Percentiles rank a stretch among this genome's conserved stretches.
Conservation (phyloP, 2,113 vertebrate species). For the Ictidomys tridecemlineatus region DNA sequence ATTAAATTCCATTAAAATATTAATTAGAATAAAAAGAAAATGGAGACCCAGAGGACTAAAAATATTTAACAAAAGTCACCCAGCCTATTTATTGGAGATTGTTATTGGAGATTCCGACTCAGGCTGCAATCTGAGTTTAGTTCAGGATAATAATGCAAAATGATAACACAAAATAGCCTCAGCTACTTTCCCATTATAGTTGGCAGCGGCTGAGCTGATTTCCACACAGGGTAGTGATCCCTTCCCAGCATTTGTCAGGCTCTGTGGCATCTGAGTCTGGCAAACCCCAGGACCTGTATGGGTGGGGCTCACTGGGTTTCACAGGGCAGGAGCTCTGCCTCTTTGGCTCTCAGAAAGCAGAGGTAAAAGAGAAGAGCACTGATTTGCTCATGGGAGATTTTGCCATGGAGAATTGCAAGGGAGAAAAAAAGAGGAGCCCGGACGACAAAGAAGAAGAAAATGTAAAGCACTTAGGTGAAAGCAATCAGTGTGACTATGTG, state of each 20-base stretch:
- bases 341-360: neutral
- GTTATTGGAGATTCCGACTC: neutral
- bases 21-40: conserved; percentile 36
- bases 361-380: neutral
- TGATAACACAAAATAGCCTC: neutral
- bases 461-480: neutral
- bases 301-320: neutral
- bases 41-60: neutral
- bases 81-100: neutral
- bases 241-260: neutral
- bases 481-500: neutral
- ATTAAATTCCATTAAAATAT: conserved; percentile 13
- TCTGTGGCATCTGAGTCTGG: neutral
- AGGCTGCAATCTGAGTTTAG: neutral
- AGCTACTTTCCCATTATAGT: neutral
- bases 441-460: neutral
- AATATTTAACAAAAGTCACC: neutral
- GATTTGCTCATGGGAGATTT: neutral
- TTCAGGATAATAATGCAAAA: neutral
- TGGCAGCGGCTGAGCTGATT: neutral
- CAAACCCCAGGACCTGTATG: neutral
- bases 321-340: neutral
- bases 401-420: neutral
- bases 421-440: neutral
- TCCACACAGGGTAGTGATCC: neutral